A percentile compares a stretch with the other conserved stretches of the same genome.
These are phyloP conservation scores for Ladona fulva DNA, from an alignment of 1,140 invertebrate genomes.

Conservation along the genomic window DNA sequence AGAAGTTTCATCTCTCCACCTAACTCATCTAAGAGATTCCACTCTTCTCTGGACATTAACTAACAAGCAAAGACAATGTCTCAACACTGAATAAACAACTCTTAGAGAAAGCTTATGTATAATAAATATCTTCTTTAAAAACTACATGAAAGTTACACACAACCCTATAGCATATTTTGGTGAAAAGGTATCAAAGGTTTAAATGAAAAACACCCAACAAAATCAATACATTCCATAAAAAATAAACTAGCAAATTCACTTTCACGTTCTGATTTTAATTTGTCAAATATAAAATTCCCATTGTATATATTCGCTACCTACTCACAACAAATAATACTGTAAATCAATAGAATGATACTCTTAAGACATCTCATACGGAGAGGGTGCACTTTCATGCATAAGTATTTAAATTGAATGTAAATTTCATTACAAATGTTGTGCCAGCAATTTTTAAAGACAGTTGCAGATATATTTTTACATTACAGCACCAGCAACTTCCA, in stretches of 20 bases:
- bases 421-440: constrained; percentile 1
- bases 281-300: not conserved
- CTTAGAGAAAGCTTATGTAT: not conserved
- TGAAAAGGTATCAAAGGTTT: not conserved
- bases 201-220: not conserved
- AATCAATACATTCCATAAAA: constrained; percentile 4
- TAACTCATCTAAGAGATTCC: too few relatives aligned
- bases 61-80: not conserved
- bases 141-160: not conserved
- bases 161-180: not conserved
- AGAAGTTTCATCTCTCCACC: too few relatives aligned
- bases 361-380: not conserved
- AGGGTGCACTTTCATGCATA: not conserved
- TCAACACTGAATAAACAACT: not conserved
- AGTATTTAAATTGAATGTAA: not conserved
- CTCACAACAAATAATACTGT: not conserved
- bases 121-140: not conserved
- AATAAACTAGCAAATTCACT: not conserved
- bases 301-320: not conserved
- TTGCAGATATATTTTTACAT: not conserved
- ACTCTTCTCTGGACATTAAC: not conserved
- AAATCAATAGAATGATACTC: constrained; percentile 2
- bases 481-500: not conserved
- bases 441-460: not conserved
- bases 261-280: not conserved